phyloP scores from a whole-genome alignment of 2,797 vertebrate genomes.

The Bovichtus variegatus region DNA sequence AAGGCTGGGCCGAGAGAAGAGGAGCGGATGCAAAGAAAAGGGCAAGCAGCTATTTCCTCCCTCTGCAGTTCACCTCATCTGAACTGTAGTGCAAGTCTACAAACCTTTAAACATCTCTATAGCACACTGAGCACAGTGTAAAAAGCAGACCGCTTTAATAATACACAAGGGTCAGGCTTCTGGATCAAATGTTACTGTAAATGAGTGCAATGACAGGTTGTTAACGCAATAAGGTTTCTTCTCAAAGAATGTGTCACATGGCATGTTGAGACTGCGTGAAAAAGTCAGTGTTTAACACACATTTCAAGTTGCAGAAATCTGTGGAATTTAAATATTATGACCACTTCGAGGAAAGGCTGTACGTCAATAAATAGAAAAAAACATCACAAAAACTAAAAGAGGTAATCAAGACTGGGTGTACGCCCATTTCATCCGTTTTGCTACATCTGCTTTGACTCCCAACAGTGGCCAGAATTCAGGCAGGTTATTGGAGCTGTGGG shows the following conservation, averaged over 20 bases:
- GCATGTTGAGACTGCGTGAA: background rate
- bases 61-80: conserved; percentile 17
- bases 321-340: background rate
- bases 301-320: conserved; percentile 19
- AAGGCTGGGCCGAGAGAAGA: background rate
- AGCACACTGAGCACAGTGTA: background rate
- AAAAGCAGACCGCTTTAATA: background rate
- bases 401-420: background rate
- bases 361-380: background rate
- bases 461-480: background rate
- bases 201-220: background rate
- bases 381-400: background rate
- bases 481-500: conserved; percentile 3
- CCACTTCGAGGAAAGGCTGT: background rate
- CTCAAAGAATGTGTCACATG: background rate
- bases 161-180: background rate
- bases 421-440: background rate
- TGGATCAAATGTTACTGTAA: conserved; percentile 15
- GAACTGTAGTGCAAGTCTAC: background rate
- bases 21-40: background rate
- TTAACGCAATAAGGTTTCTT: conserved; percentile 13
- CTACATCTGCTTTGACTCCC: background rate
- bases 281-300: background rate
- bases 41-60: background rate
- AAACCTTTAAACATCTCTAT: background rate